Percentiles rank a stretch among this genome's conserved stretches.
phyloP scores from a whole-genome alignment of 2,888 invertebrate genomes.

The Magallana nippona region DNA sequence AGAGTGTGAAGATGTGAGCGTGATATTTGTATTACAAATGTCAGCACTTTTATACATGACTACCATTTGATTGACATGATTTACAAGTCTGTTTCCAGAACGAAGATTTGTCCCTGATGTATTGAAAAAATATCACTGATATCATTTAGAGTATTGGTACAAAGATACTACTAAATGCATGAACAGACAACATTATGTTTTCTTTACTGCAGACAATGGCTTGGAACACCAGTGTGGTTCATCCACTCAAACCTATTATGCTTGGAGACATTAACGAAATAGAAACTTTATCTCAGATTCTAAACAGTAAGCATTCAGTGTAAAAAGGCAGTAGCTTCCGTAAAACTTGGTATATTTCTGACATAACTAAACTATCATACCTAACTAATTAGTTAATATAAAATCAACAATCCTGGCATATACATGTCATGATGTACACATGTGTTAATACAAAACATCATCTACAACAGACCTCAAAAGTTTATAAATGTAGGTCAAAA shows the following conservation, averaged over 20 bases:
- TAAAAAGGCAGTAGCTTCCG: neutral
- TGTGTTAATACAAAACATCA: too few species aligned
- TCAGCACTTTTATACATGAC: too few species aligned
- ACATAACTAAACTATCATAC: neutral
- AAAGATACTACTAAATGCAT: neutral
- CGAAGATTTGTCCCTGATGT: neutral
- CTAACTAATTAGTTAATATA: neutral
- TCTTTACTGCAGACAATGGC: conserved; percentile 20
- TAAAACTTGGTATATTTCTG: neutral
- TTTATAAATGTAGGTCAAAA: neutral
- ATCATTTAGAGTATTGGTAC: neutral
- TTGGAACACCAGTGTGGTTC: conserved; percentile 16
- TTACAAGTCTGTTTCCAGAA: too few species aligned
- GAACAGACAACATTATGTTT: neutral
- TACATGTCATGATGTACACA: neutral
- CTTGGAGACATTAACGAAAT: neutral
- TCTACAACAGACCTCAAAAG: too few species aligned
- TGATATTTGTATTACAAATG: too few species aligned
- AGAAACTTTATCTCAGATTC: neutral
- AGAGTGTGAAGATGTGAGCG: neutral
- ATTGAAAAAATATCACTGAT: conserved; percentile 2
- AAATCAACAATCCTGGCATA: conserved; percentile 6
- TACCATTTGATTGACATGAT: too few species aligned
- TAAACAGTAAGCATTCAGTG: neutral
- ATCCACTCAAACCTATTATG: conserved; percentile 10